phyloP scores from a whole-genome alignment of 1,140 invertebrate genomes.

The Saxidomus purpurata region DNA sequence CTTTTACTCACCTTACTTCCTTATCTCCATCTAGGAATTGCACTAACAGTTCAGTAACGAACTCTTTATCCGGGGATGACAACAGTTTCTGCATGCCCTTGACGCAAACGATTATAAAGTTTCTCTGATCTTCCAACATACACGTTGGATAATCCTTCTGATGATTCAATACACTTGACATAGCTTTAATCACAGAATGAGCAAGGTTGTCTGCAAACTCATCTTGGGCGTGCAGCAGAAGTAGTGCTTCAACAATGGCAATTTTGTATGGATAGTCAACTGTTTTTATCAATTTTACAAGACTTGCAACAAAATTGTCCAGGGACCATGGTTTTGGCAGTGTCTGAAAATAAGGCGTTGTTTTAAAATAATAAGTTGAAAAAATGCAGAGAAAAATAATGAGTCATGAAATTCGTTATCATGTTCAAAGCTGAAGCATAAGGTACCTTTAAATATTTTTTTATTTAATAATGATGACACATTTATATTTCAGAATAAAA shows the following conservation, averaged over 20 bases:
- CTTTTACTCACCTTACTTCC: conserved; percentile 80
- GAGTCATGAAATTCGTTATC: too few relatives aligned
- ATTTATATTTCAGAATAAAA: background rate
- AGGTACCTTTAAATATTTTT: too few relatives aligned
- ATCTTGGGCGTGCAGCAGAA: conserved; percentile 78
- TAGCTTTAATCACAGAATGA: conserved; percentile 71
- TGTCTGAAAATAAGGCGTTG: conserved; percentile 79
- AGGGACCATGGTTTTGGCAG: conserved; percentile 84
- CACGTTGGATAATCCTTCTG: conserved; percentile 78
- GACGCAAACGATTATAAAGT: conserved; percentile 80
- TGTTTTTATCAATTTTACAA: conserved; percentile 78
- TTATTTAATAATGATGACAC: too few relatives aligned
- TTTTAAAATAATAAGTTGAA: too few relatives aligned
- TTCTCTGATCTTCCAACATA: conserved; percentile 77
- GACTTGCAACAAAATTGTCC: conserved; percentile 79
- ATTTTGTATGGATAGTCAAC: conserved; percentile 79
- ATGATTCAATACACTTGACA: conserved; percentile 76
- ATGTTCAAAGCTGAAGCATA: too few relatives aligned
- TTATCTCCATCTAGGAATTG: conserved; percentile 85
- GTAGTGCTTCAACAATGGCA: conserved; percentile 77
- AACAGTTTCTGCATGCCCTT: conserved; percentile 76
- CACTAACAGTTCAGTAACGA: conserved; percentile 81
- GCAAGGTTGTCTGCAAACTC: conserved; percentile 73
- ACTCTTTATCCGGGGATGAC: conserved; percentile 77
- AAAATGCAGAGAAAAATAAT: too few relatives aligned